Percentiles rank a stretch among this genome's conserved stretches.
phyloP scores from a whole-genome alignment of 2,797 vertebrate genomes.

The Spheniscus humboldti region DNA sequence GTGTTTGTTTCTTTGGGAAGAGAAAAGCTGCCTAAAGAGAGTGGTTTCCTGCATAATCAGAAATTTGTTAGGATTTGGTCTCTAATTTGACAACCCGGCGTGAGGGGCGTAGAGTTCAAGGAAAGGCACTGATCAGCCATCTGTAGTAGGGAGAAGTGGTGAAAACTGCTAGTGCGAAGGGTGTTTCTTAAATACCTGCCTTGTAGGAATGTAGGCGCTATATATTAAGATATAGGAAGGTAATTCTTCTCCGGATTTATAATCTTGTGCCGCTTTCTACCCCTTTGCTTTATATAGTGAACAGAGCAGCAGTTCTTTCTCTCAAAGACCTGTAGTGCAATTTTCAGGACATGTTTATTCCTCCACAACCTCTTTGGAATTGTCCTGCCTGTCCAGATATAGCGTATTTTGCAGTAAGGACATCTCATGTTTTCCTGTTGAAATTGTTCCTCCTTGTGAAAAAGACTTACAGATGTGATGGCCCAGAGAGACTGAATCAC shows the following conservation, averaged over 20 bases:
- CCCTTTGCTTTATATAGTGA: neutral
- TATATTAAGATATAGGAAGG: neutral
- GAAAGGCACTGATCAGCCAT: neutral
- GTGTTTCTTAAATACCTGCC: neutral
- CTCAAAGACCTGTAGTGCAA: neutral
- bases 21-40: neutral
- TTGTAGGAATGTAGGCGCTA: neutral
- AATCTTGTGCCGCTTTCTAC: neutral
- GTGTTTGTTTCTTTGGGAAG: neutral
- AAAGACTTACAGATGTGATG: neutral
- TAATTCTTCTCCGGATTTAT: neutral
- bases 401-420: neutral
- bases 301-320: neutral
- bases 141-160: neutral
- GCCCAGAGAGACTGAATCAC: neutral
- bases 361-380: neutral
- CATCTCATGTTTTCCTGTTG: neutral
- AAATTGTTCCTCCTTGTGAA: neutral
- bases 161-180: neutral
- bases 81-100: neutral
- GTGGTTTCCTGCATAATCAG: neutral
- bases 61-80: conserved; percentile 1
- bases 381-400: neutral
- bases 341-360: neutral
- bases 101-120: neutral